Base-by-base conservation (phyloP, 2,888 invertebrate genomes). In the Caenorhabditis zanzibari region DNA sequence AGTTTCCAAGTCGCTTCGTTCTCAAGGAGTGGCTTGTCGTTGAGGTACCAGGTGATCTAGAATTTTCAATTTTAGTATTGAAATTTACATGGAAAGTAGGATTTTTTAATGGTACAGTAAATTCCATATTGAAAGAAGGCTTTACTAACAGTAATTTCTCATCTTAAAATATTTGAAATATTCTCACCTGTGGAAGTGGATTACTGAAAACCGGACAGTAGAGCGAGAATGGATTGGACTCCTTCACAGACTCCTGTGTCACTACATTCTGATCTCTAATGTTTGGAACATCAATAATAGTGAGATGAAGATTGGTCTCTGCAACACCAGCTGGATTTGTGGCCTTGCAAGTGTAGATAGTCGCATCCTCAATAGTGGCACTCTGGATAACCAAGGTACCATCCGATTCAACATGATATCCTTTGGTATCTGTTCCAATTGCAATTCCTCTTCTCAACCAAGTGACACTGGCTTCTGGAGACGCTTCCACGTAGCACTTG, bases 321-420 rank as follows among this genome's bases (percentile, higher is more conserved):
- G 93, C 93, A 0, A 94, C 93, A 0, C 95, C 95, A 0, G 94
- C 95, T 0, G 93, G 93, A 92, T 95, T 95, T 26, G 93, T 92
- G 0, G 94, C 95, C 1, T 94, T 93, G 88, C 95, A 95, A 0
- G 94, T 94, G 91, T 95, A 95, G 0, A 93, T 93, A 0, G 94
- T 94, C 3, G 94, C 93, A 85, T 95, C 94, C 28, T 88, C 85
- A 41, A 84, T 63, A 19, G 76, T 22, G 3, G 87, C 90, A 22
- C 86, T 84, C 9, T 87, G 76, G 28, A 91, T 86, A 16, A 90
- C 84, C 41, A 91, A 79, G 7, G 86, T 88, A 47, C 90, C 90
- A 59, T 88, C 89, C 22, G 19, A 16, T 22, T 83, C 76, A n/a
- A 81, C 61, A 22, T 49, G 47, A 14, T 86, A 80, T 59, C 88